phyloP scores from a whole-genome alignment of 2,113 vertebrate species.

The Psilopsiagon aurifrons region DNA sequence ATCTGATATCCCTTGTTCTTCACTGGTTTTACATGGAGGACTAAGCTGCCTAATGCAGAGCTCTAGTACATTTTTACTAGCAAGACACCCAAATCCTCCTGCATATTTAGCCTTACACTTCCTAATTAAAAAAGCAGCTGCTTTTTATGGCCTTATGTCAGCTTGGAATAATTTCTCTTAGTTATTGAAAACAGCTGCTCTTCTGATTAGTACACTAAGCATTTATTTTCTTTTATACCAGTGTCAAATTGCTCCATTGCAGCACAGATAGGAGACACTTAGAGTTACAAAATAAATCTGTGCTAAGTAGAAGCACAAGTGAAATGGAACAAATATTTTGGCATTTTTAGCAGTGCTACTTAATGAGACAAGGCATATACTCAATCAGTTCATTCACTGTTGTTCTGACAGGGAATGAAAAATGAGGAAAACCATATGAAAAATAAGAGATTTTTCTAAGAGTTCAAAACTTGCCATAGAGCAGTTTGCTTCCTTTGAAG shows the following conservation, averaged over 20 bases:
- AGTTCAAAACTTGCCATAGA: background rate
- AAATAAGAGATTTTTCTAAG: background rate
- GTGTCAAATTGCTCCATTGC: background rate
- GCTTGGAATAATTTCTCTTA: background rate
- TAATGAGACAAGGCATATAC: background rate
- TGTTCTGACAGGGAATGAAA: background rate
- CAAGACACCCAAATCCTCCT: background rate
- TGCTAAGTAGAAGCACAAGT: background rate
- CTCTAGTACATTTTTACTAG: background rate
- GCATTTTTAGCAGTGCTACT: background rate
- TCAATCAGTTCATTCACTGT: background rate
- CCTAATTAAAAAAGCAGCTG: background rate
- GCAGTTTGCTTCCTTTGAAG: background rate
- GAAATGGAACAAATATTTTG: background rate
- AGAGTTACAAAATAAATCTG: background rate
- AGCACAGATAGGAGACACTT: background rate
- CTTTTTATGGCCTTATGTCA: background rate
- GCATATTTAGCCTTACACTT: background rate
- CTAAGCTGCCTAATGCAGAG: background rate
- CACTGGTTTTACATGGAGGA: background rate
- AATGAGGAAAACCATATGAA: background rate
- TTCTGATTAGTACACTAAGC: background rate
- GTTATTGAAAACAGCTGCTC: background rate
- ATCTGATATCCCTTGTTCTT: rapidly evolving
- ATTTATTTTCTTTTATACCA: background rate